Evolutionary conservation across 2,888 invertebrate species (phyloP), one percentile per base, ranked within the genome.

Genomic region (Nephrocerus scutellatus): DNA sequence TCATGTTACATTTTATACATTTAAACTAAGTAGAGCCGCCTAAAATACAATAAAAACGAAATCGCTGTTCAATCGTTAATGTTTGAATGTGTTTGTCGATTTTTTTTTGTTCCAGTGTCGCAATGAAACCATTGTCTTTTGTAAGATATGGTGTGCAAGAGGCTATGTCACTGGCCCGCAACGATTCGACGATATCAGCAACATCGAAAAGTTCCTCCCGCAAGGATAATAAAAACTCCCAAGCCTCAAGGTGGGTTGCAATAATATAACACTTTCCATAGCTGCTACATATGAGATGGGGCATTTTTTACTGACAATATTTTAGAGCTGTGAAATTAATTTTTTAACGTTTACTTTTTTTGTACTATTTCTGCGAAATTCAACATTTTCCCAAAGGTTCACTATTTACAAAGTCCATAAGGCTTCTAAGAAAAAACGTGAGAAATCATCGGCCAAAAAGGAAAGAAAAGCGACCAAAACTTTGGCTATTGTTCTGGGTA

Each of bases 391-490:
- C n/a, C n/a, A n/a, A 28, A 76, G 89, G 53, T 90, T 90, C 70
- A 90, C 89, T 47, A 89, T 90, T 61, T 90, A 89, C 71, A 90
- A 90, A 70, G 87, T 89, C 39, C 89, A 91, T 72, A 93, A 92
- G 70, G 91, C 91, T 29, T 88, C 89, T 61, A 82, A 89, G 67
- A 92, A 93, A 74, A 95, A 95, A 71, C 74, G 90, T 33, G 92
- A 92, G 61, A 92, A 91, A 61, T 89, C 89, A 15, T 88, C 90
- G 1, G 91, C 90, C 4, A 89, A 87, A 67, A 90, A 88, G 57
- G 98, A 98, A 63, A 78, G 93, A 44, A 95, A 98, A 70, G 97
- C 98, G 21, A 98, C 97, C 7, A 97, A 97, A 74, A 98, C 97
- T 7, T 71, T 98, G 51, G 97, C 96, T 41, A 96, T 98, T 68